Evolutionary conservation across 2,797 vertebrate genomes (phyloP).

Genomic region (Steatocranus sp.): DNA sequence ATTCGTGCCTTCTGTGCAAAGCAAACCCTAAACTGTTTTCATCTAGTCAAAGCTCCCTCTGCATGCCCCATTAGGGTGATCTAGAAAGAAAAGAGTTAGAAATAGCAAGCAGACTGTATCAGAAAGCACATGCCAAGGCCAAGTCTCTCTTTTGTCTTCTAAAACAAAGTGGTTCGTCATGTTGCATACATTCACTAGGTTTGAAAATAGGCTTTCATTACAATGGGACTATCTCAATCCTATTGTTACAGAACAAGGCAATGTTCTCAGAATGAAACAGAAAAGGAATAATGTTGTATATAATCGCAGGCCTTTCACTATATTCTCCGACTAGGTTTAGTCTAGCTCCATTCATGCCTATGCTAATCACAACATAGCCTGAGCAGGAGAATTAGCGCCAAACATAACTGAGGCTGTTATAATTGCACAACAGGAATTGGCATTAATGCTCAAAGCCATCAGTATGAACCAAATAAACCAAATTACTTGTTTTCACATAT

Average conservation of each 20-base stretch:
- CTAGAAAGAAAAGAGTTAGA: slow-evolving; percentile 56
- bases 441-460: slow-evolving; percentile 38
- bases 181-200: slow-evolving; percentile 65
- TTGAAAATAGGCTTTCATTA: slow-evolving; percentile 69
- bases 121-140: slow-evolving; percentile 61
- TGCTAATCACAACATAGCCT: slow-evolving; percentile 65
- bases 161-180: slow-evolving; percentile 68
- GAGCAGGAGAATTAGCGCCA: slow-evolving; percentile 57
- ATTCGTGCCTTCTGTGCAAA: slow-evolving; percentile 39
- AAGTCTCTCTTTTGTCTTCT: slow-evolving; percentile 65
- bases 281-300: slow-evolving; percentile 67
- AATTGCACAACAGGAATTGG: slow-evolving; percentile 65
- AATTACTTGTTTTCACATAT: slow-evolving; percentile 25
- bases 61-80: slow-evolving; percentile 51
- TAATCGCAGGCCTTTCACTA: slow-evolving; percentile 69
- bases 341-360: slow-evolving; percentile 69
- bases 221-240: slow-evolving; percentile 72
- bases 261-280: slow-evolving; percentile 66
- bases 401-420: slow-evolving; percentile 69
- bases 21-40: slow-evolving; percentile 23
- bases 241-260: slow-evolving; percentile 69
- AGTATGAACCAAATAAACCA: slow-evolving; percentile 37
- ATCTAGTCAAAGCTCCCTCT: slow-evolving; percentile 32
- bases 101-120: slow-evolving; percentile 57
- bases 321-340: slow-evolving; percentile 67